These are phyloP conservation scores for Willowsia nigromaculata DNA, from an alignment of 2,888 invertebrate genomes.

Conservation along the genomic window DNA sequence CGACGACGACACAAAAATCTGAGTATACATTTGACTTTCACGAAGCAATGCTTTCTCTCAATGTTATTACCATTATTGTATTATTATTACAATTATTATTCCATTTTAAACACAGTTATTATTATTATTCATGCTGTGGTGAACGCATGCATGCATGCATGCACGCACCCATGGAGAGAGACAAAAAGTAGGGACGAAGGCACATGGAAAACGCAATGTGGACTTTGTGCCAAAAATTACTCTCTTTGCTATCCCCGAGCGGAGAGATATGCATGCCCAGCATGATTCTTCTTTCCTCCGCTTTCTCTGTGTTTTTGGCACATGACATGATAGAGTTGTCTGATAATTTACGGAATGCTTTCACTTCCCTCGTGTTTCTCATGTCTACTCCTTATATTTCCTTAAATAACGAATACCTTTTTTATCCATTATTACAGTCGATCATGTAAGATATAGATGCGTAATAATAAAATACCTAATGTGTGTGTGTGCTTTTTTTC, in stretches of 20 bases:
- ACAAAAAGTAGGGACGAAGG: neutral
- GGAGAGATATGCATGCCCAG: conserved; percentile 33
- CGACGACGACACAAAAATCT: neutral
- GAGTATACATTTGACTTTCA: neutral
- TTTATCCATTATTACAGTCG: neutral
- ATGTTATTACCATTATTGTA: neutral
- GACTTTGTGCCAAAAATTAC: conserved; percentile 38
- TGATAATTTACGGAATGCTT: conserved; percentile 35
- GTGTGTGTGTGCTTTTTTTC: neutral
- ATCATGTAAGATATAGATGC: neutral
- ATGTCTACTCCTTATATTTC: neutral
- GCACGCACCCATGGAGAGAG: conserved; percentile 24
- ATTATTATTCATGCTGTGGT: conserved; percentile 28
- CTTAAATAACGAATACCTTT: neutral
- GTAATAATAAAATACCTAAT: neutral
- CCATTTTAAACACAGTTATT: conserved; percentile 37
- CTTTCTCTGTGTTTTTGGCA: conserved; percentile 55
- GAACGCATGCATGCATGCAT: conserved; percentile 17
- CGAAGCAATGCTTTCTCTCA: neutral
- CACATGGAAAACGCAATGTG: neutral
- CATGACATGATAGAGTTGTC: conserved; percentile 67
- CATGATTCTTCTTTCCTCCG: conserved; percentile 1
- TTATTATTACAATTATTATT: conserved; percentile 40
- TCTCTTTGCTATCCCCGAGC: neutral
- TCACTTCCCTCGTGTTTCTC: conserved; percentile 35